Percentiles rank a stretch among this genome's conserved stretches.
phyloP scores from a whole-genome alignment of 1,140 invertebrate genomes.

The Scaptomyza pallida region DNA sequence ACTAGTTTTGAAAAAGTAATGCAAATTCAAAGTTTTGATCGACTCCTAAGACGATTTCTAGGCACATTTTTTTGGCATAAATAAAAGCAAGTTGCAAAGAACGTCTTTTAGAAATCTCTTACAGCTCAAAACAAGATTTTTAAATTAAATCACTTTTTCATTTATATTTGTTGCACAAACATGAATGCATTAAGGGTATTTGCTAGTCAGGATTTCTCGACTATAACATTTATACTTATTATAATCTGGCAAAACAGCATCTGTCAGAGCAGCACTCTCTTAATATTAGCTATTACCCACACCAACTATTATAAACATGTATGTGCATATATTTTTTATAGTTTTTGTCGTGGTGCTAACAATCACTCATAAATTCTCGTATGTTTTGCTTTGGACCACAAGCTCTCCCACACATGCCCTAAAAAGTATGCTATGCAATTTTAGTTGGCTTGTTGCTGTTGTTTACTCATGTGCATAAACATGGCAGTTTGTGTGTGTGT shows the following conservation, averaged over 20 bases:
- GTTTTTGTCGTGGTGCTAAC: slow-evolving; percentile 2
- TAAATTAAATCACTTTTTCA: too few species aligned
- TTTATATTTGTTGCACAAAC: neutral
- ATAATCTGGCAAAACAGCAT: neutral
- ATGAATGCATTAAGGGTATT: too few species aligned
- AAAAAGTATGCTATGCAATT: slow-evolving; percentile 63
- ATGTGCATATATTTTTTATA: neutral
- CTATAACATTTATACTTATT: neutral
- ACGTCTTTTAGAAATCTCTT: too few species aligned
- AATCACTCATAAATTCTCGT: slow-evolving; percentile 36
- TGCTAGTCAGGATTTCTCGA: too few species aligned
- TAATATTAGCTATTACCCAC: neutral
- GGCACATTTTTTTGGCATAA: too few species aligned
- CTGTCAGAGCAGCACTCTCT: neutral
- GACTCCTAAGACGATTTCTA: too few species aligned
- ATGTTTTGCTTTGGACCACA: neutral
- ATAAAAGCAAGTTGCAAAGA: too few species aligned
- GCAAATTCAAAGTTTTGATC: too few species aligned
- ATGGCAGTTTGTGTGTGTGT: slow-evolving; percentile 40
- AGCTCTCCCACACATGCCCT: slow-evolving; percentile 15
- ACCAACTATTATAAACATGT: too few species aligned
- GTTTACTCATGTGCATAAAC: slow-evolving; percentile 73
- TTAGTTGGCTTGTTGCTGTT: slow-evolving; percentile 39
- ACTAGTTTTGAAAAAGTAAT: too few species aligned
- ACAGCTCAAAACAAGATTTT: too few species aligned